Evolutionary conservation across 2,888 invertebrate species (phyloP).

Genomic region (Polia nebulosa): DNA sequence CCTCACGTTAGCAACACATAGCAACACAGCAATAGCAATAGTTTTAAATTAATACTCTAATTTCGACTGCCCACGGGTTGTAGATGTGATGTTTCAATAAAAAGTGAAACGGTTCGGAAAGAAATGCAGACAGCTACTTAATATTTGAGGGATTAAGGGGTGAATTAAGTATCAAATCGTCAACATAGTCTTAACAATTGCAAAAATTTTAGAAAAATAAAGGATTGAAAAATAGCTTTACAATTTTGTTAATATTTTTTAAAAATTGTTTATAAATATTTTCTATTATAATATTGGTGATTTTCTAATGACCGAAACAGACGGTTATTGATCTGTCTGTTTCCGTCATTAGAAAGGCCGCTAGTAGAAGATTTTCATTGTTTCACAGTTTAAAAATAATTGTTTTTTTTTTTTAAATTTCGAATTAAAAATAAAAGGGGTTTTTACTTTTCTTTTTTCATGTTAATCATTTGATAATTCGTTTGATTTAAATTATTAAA

Average conservation of each 20-base stretch:
- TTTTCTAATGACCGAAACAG: not conserved
- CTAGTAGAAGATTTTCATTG: not conserved
- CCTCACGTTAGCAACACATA: slow-evolving; percentile 66
- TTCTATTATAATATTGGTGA: too few species aligned
- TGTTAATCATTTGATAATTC: not conserved
- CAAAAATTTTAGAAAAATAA: not conserved
- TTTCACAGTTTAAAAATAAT: not conserved
- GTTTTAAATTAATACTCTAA: slow-evolving; percentile 70
- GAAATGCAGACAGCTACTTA: too few species aligned
- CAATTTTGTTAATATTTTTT: too few species aligned
- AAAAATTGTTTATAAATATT: not conserved
- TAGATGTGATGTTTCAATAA: slow-evolving; percentile 64
- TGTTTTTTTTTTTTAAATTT: not conserved
- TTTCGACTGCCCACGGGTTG: slow-evolving; percentile 64
- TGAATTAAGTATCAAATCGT: not conserved
- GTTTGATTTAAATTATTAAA: not conserved
- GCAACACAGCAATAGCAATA: slow-evolving; percentile 85
- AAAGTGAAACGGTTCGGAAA: not conserved
- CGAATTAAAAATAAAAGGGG: not conserved
- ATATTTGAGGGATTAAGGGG: not conserved
- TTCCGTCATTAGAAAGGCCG: too few species aligned
- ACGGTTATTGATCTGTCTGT: too few species aligned
- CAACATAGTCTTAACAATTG: not conserved
- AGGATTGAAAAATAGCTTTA: not conserved
- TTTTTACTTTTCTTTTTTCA: not conserved